phyloP scores from a whole-genome alignment of 2,888 invertebrate genomes.

The Marronus borbonicus region DNA sequence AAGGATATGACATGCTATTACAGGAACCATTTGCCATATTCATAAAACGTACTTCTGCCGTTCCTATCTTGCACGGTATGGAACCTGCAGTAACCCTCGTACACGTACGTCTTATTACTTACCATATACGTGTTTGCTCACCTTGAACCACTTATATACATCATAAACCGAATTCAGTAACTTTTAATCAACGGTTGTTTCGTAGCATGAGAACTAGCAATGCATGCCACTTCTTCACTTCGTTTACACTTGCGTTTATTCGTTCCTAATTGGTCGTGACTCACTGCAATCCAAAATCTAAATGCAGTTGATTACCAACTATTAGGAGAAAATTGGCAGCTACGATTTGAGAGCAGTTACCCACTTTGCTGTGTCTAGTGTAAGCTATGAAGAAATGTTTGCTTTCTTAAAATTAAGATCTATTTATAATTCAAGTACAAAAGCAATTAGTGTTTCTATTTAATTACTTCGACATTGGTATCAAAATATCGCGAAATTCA shows the following conservation, averaged over 20 bases:
- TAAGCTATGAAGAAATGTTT: no score
- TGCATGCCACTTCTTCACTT: background rate
- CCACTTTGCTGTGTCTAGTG: no score
- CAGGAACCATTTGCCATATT: no score
- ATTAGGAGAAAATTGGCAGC: slow-evolving; percentile 3
- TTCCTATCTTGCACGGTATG: slow-evolving; percentile 18
- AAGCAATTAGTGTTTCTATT: no score
- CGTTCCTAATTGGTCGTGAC: slow-evolving; percentile 4
- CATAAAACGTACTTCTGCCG: slow-evolving; percentile 1
- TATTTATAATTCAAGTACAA: no score
- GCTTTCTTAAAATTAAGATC: no score
- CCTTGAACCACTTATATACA: slow-evolving; percentile 46
- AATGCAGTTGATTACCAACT: slow-evolving; percentile 12
- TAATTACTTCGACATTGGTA: no score
- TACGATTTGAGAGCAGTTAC: background rate
- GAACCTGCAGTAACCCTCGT: background rate
- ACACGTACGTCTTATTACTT: background rate
- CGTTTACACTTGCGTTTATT: background rate
- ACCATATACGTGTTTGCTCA: slow-evolving; percentile 33
- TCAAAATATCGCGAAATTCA: no score
- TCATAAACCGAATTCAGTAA: slow-evolving; percentile 37
- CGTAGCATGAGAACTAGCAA: slow-evolving; percentile 31
- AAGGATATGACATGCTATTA: background rate
- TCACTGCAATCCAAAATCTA: background rate
- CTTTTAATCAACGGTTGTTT: slow-evolving; percentile 34